These are phyloP conservation scores for Stenchaetothrips biformis DNA, from an alignment of 2,888 invertebrate genomes.

Conservation along the genomic window DNA sequence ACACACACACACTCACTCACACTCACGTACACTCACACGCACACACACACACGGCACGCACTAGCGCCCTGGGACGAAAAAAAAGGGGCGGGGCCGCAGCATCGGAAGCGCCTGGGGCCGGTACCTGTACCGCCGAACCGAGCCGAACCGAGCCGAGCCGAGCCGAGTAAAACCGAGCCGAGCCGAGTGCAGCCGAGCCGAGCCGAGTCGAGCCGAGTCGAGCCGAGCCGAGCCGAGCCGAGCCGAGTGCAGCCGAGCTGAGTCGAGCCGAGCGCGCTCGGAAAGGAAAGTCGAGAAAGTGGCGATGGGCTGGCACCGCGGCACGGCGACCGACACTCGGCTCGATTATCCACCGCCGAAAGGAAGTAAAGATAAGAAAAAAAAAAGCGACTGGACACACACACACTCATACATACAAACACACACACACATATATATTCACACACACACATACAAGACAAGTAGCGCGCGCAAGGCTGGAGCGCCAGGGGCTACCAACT, in stretches of 20 bases:
- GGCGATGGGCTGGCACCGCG: conserved; percentile 6
- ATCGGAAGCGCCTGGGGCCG: background rate
- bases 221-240: background rate
- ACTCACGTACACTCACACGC: too few relatives aligned
- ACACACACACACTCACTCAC: too few relatives aligned
- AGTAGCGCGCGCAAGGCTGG: too few relatives aligned
- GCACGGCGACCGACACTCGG: background rate
- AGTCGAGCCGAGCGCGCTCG: background rate
- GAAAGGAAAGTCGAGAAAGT: conserved; percentile 24
- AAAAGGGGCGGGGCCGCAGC: too few relatives aligned
- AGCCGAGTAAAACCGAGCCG: background rate
- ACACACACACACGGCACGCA: too few relatives aligned
- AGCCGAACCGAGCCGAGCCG: background rate
- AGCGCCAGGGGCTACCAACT: too few relatives aligned
- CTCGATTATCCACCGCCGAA: background rate
- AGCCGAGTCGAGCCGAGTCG: background rate
- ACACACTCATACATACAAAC: too few relatives aligned
- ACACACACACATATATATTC: too few relatives aligned
- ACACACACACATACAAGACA: too few relatives aligned
- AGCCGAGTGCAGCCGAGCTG: background rate
- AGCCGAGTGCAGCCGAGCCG: background rate
- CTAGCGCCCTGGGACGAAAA: too few relatives aligned
- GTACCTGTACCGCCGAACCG: background rate
- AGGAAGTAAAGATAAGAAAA: conserved; percentile 12
- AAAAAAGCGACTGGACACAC: background rate